Evolutionary conservation across 35 echinoderm and acorn worm species (phyloP).

Genomic region (Heliocidaris erythrogramma): DNA sequence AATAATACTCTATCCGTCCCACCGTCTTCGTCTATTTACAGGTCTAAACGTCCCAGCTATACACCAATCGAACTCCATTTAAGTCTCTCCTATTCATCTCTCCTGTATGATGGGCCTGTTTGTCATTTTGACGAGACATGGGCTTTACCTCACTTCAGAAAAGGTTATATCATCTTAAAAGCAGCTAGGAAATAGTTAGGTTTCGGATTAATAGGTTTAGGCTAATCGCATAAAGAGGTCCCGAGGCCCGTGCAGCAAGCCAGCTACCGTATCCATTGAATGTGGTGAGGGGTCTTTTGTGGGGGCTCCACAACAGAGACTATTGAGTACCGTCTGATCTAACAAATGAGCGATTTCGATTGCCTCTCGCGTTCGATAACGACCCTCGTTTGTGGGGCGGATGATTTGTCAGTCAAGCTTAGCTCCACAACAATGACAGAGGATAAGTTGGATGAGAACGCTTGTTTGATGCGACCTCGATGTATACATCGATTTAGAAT

Average conservation of each 20-base stretch:
- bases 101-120: background rate
- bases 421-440: background rate
- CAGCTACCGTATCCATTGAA: background rate
- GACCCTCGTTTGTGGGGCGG: background rate
- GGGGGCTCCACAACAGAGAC: background rate
- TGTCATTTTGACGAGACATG: constrained; percentile 16
- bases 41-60: background rate
- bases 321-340: constrained; percentile 17
- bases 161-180: constrained; percentile 21
- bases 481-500: background rate
- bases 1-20: background rate
- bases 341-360: constrained; percentile 39
- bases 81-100: background rate
- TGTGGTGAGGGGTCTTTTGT: background rate
- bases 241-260: constrained; percentile 21
- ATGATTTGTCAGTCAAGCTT: constrained; percentile 42
- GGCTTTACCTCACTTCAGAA: background rate
- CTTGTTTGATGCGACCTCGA: background rate
- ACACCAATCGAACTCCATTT: background rate
- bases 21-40: background rate
- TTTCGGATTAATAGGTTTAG: constrained; percentile 45
- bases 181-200: constrained; percentile 13
- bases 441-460: background rate
- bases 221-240: constrained; percentile 11
- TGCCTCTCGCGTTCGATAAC: constrained; percentile 36